Conservation (phyloP, 2,113 vertebrate genomes). For the Leptobrachium leishanense region DNA sequence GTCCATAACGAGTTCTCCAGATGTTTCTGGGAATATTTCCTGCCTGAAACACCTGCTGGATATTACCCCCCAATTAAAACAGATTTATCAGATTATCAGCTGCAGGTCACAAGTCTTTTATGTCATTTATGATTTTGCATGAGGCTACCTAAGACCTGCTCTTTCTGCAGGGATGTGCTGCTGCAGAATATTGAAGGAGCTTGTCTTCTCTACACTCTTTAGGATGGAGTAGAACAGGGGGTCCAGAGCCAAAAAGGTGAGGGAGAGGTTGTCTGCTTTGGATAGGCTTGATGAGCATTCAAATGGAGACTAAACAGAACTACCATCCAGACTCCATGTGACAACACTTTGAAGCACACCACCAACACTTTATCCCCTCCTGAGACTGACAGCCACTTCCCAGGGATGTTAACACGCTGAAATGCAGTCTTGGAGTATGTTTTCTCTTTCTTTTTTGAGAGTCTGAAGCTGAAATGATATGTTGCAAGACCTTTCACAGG, state of each 20-base stretch:
- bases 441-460: background rate
- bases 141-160: no score
- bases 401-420: background rate
- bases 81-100: no score
- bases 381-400: background rate
- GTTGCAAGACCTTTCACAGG: background rate
- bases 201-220: background rate
- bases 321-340: background rate
- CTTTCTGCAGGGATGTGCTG: background rate
- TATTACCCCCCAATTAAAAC: no score
- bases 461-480: background rate
- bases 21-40: no score
- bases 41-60: no score
- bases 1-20: no score
- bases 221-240: background rate
- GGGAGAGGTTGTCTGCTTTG: background rate
- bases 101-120: no score
- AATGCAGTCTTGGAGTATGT: background rate
- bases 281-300: background rate
- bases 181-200: background rate
- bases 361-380: constrained; percentile 1
- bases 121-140: no score
- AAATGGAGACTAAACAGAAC: background rate
- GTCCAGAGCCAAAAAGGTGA: background rate
- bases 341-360: background rate